Evolutionary conservation across 2,888 invertebrate species (phyloP).

Genomic region (Oscheius onirici): DNA sequence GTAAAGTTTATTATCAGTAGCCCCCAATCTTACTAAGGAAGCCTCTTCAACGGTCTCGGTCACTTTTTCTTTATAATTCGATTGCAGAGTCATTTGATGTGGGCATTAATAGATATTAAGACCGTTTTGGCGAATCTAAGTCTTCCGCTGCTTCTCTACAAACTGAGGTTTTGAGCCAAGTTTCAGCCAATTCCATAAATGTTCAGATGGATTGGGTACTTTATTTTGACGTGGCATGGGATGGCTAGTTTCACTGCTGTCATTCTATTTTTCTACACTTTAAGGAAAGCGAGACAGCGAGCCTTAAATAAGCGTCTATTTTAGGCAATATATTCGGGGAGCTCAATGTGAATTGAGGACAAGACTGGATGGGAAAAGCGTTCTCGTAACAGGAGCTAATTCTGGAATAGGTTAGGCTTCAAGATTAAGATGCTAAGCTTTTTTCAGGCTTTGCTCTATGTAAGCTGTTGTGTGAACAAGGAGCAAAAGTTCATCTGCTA

Average conservation of each 20-base stretch:
- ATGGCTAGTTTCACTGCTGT: neutral
- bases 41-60: too few relatives aligned
- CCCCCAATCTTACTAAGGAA: too few relatives aligned
- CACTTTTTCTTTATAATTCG: too few relatives aligned
- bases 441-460: constrained; percentile 9
- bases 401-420: constrained; percentile 17
- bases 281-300: neutral
- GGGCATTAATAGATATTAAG: too few relatives aligned
- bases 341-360: constrained; percentile 6
- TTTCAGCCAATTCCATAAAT: neutral
- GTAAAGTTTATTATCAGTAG: too few relatives aligned
- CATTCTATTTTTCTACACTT: neutral
- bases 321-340: constrained; percentile 11
- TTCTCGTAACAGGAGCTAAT: constrained; percentile 27
- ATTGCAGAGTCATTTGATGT: too few relatives aligned
- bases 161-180: too few relatives aligned
- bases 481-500: constrained; percentile 28
- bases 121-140: too few relatives aligned
- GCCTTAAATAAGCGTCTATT: neutral
- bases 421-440: neutral
- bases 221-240: constrained; percentile 1
- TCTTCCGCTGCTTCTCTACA: too few relatives aligned
- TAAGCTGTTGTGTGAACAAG: neutral
- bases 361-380: constrained; percentile 6
- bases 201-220: neutral